Evolutionary conservation across 2,113 vertebrate species (phyloP), one percentile per base, ranked within the genome.

Genomic region (Scatophagus argus): DNA sequence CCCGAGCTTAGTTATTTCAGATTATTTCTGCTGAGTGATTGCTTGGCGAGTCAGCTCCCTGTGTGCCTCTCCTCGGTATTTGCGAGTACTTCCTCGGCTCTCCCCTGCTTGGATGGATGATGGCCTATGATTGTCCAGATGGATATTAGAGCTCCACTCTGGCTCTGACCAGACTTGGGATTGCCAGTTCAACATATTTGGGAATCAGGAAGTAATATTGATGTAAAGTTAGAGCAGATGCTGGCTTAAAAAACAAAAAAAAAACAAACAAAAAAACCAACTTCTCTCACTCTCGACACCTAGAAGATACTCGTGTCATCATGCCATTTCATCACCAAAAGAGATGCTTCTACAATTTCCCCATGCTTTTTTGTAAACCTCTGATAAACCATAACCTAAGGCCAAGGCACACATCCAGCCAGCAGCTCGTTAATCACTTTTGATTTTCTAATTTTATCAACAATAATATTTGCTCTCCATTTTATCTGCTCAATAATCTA

Each of bases 11-110:
- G 87, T 84, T 81, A 85, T 86, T 82, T 84, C 43, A 79, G 43
- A 88, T 90, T 32, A 83, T 92, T 91, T 90, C 74, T 89, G 75
- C 81, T 86, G 87, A 86, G 84, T 85, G 89, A 83, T 79, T 78
- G 87, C 73, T 67, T 78, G 85, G 55, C 71, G 55, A 82, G 69
- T 86, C 84, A 58, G 70, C 74, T 79, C 74, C 74, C 68, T 56
- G 25, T 69, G 62, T 44, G 55, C 32, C 65, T 78, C 75, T 82
- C 52, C 44, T 81, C 62, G 6, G 70, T 44, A 43, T 83, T 56
- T 66, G 72, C 74, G 29, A 27, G 68, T 60, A 21, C 74, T 47
- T 59, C 76, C 64, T 68, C 79, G 14, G 36, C 36, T 64, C 56
- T 67, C 32, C 58, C 44, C 74, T 79, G 74, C 68, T 38, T 55